Evolutionary conservation across 2,113 vertebrate genomes (phyloP).

Genomic region (Pica pica): DNA sequence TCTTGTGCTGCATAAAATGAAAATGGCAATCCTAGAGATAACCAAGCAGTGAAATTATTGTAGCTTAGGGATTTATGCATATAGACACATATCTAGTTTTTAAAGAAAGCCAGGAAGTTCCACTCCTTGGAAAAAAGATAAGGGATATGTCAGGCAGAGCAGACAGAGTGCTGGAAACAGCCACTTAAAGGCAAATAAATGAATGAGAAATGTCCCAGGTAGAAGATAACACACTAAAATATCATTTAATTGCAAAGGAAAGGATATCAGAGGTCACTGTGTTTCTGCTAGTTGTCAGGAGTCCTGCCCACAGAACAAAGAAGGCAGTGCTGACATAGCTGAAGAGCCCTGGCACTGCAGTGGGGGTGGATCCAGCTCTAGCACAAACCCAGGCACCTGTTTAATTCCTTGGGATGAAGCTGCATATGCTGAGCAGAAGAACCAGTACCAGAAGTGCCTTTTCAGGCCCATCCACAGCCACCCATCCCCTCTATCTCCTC

Average conservation of each 20-base stretch:
- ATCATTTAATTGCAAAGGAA: background rate
- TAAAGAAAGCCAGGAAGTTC: slow-evolving; percentile 26
- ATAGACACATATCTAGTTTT: background rate
- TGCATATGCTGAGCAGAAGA: background rate
- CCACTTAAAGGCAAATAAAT: background rate
- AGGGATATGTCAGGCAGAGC: background rate
- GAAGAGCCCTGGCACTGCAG: background rate
- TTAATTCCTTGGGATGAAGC: background rate
- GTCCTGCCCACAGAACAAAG: background rate
- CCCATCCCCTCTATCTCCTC: background rate
- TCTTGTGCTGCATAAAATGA: background rate
- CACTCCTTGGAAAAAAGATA: slow-evolving; percentile 43
- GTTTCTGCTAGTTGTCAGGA: background rate
- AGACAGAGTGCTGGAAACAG: background rate
- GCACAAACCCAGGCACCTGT: fast-evolving
- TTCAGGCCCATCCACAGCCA: background rate
- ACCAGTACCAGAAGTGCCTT: background rate
- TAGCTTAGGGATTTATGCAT: background rate
- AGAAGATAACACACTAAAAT: background rate
- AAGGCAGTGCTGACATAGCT: background rate
- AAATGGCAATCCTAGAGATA: background rate
- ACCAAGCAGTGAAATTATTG: background rate
- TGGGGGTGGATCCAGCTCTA: background rate
- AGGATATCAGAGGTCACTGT: background rate
- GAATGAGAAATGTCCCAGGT: background rate